phyloP scores from a whole-genome alignment of 2,888 invertebrate species.

The Drosophila atroscutellata region DNA sequence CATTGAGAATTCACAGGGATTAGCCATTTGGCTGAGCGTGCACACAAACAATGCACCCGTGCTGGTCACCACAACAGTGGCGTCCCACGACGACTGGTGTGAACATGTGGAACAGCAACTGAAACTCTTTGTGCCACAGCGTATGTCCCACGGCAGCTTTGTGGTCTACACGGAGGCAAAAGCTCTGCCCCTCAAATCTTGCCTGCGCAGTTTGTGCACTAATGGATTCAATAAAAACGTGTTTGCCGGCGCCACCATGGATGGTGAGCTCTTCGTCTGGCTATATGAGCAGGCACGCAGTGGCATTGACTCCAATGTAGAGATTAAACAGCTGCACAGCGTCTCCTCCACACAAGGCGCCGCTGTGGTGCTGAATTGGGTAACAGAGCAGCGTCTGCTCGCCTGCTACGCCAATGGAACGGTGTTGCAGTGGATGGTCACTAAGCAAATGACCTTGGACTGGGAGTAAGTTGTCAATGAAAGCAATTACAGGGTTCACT shows the following conservation, averaged over 20 bases:
- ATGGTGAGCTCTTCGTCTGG: constrained; percentile 84
- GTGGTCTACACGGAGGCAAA: constrained; percentile 78
- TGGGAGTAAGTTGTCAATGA: constrained; percentile 65
- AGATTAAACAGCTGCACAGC: constrained; percentile 77
- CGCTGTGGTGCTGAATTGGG: constrained; percentile 83
- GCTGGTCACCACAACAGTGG: constrained; percentile 77
- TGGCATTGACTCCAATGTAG: constrained; percentile 48
- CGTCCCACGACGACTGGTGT: constrained; percentile 83
- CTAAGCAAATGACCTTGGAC: constrained; percentile 70
- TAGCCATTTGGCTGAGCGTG: constrained; percentile 83
- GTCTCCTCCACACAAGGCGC: constrained; percentile 74
- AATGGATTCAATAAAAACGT: constrained; percentile 82
- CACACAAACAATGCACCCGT: constrained; percentile 83
- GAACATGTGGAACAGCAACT: constrained; percentile 82
- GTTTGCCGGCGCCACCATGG: constrained; percentile 83
- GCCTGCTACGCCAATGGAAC: constrained; percentile 81
- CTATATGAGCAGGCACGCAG: constrained; percentile 62
- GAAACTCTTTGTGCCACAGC: constrained; percentile 79
- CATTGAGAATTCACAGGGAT: constrained; percentile 71
- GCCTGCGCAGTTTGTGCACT: constrained; percentile 78
- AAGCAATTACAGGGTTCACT: background rate
- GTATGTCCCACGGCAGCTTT: constrained; percentile 72
- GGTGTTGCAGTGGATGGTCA: constrained; percentile 80
- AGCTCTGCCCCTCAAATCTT: constrained; percentile 80
- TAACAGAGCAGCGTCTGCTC: constrained; percentile 73